Conservation (phyloP, 2,888 invertebrate species). For the Noctua pronuba region DNA sequence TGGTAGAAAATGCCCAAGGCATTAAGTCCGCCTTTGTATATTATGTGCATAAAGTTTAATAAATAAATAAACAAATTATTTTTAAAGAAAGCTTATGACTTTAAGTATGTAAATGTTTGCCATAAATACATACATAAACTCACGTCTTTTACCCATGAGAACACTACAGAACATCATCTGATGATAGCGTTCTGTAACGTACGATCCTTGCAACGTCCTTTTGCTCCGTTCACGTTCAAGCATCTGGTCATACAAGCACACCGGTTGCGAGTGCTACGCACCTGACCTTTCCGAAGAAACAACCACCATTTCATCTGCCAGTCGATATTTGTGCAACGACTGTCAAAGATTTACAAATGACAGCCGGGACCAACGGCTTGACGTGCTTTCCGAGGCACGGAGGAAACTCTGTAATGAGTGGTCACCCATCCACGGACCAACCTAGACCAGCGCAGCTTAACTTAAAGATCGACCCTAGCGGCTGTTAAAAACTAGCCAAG, state of each 20-base stretch:
- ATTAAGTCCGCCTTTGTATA: too few relatives aligned
- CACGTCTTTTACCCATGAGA: too few relatives aligned
- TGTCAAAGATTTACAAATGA: neutral
- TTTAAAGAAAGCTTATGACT: too few relatives aligned
- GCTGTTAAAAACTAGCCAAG: neutral
- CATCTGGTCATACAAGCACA: too few relatives aligned
- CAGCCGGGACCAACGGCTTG: neutral
- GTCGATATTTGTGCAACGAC: neutral
- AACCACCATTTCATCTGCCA: neutral
- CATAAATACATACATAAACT: neutral
- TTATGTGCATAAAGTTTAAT: too few relatives aligned
- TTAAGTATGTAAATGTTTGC: neutral
- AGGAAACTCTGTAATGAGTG: neutral
- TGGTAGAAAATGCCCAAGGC: too few relatives aligned
- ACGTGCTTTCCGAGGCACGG: too few relatives aligned
- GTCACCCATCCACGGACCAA: neutral
- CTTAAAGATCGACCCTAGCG: neutral
- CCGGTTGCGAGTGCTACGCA: neutral
- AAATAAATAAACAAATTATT: too few relatives aligned
- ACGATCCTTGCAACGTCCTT: too few relatives aligned
- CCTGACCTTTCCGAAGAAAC: neutral
- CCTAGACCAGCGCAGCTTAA: neutral
- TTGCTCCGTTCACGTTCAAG: too few relatives aligned
- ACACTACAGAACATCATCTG: too few relatives aligned
- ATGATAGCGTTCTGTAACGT: too few relatives aligned